Evolutionary conservation across 2,888 invertebrate species (phyloP), one percentile per base, ranked within the genome.

Genomic region (Meteorus colon): DNA sequence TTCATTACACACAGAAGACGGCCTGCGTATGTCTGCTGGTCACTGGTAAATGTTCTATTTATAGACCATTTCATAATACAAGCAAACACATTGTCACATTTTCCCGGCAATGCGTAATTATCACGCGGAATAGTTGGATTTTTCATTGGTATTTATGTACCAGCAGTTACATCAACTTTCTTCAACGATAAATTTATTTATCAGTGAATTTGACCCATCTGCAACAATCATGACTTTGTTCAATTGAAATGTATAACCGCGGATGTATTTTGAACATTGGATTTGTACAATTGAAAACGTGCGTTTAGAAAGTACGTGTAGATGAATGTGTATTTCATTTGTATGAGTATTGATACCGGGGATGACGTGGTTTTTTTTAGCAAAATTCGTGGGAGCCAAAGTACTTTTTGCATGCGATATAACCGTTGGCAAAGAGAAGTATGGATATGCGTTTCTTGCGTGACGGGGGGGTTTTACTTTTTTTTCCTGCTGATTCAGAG

Each of bases 1-100:
- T 41, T 12, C 19, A 59, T 34, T 63, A 31, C 16, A 29, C 12
- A 31, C 4, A 10, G 63, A 66, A 19, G 16, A 31, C 37, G 41
- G 41, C 73, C 19, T 24, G 45, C 41, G 27, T 37, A 66, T 41
- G 27, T 60, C 37, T 41, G 12, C 41, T 66, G 60, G 59, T 45
- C 59, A 74, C 29, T 55, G 70, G 75, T 75, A 55, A 71, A 48
- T 41, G 19, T 70, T 71, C 71, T 75, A 75, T 71, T 75, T 67
- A 66, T 75, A 75, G 66, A 59, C 45, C n/a, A 71, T 75, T 75
- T 75, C 71, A 71, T 75, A 75, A 75, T 71, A 62, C 74, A 60
- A 62, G 48, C 69, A 63, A 62, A 34, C 45, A 59, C 27, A 63
- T 37, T 74, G 31, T 59, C 62, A 68, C 34, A 31, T 62, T 69